Evolutionary conservation across 2,113 vertebrate genomes (phyloP).

Genomic region (Corythornis madagascariensis): DNA sequence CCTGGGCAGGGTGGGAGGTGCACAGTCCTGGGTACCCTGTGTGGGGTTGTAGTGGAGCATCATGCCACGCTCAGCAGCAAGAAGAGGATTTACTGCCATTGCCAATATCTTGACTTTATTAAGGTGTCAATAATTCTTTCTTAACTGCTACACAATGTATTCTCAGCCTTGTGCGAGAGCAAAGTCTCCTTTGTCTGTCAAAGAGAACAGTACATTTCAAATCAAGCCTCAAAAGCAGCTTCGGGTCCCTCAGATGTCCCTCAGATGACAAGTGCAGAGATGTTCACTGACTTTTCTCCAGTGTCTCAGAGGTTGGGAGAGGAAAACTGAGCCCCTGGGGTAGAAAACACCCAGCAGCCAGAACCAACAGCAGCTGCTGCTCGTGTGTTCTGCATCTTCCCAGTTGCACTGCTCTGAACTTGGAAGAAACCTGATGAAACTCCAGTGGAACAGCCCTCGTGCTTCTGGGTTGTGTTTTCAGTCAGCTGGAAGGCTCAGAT

Average conservation of each 20-base stretch:
- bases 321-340: neutral
- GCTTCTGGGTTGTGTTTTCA: neutral
- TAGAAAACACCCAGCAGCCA: neutral
- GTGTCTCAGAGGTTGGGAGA: neutral
- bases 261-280: too few relatives aligned
- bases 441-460: neutral
- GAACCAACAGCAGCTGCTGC: neutral
- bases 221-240: neutral
- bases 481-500: neutral
- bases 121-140: rapidly evolving
- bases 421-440: neutral
- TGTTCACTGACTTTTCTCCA: neutral
- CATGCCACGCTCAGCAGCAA: neutral
- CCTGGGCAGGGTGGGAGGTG: rapidly evolving
- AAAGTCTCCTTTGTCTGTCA: neutral
- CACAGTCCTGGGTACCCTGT: neutral
- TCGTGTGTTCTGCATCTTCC: neutral
- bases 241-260: neutral
- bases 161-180: neutral
- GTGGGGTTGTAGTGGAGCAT: neutral
- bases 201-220: neutral
- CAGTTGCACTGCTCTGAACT: neutral
- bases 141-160: rapidly evolving
- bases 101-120: neutral
- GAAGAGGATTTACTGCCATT: neutral